Base-by-base conservation (phyloP, 2,113 vertebrate species). In the Macquaria australasica region DNA sequence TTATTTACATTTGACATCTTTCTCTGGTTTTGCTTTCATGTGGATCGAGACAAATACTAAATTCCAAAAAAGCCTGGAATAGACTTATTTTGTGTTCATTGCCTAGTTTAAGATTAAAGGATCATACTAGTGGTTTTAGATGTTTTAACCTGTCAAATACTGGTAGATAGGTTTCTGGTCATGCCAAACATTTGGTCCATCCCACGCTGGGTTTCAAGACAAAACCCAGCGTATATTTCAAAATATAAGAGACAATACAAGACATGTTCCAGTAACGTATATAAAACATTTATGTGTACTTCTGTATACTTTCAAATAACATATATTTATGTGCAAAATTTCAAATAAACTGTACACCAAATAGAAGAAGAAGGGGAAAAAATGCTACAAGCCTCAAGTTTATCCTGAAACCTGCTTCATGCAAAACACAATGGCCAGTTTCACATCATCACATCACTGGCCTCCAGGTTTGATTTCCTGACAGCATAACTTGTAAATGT, bases 11-110 rank as follows among this genome's bases (percentile, higher is more conserved):
- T 74, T 87, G 39, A 67, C 71, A 60, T 41, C 55, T 5, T n/a
- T 50, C 41, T 80, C 34, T 76, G 66, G 34, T 72, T 86, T 75
- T 66, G 51, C 69, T 84, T 90, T 90, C 16, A 78, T 87, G 68
- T 84, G 60, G 70, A 34, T 76, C 80, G 77, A 76, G 50, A 79
- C 15, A 68, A 85, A 76, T 45, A 23, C 28, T 3, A 20, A 59
- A 53, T 51, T 48, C 31, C 31, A 59, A 39, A 74, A 48, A 69
- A 81, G 56, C 37, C 51, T 64, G 6, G 9, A 83, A 71, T 76
- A 28, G 55, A 53, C 11, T 18, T 77, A 45, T 67, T 70, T 34
- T 34, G 28, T 81, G n/a, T 80, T 71, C 8, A 20, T 8, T 76
- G 37, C 45, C 6, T 11, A 28, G 50, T 77, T 70, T 66, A 18